These are phyloP conservation scores for Hypsopygia costalis DNA, from an alignment of 2,888 invertebrate species.

Conservation along the genomic window DNA sequence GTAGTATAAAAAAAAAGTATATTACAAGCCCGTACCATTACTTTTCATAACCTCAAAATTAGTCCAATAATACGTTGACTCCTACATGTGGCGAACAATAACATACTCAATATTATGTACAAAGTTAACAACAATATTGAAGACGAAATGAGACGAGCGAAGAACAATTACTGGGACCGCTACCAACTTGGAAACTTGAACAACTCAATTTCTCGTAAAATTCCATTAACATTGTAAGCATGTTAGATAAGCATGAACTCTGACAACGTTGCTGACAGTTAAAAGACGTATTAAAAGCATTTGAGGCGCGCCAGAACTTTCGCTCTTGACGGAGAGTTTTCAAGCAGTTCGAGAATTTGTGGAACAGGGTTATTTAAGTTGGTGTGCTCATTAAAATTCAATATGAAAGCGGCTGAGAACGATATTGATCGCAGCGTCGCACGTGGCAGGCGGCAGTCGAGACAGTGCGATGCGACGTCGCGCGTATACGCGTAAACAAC, in stretches of 20 bases:
- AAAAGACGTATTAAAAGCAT: constrained; percentile 46
- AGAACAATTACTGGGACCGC: constrained; percentile 31
- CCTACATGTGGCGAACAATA: too few relatives aligned
- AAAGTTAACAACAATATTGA: constrained; percentile 21
- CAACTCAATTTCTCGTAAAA: constrained; percentile 32
- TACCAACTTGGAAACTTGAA: constrained; percentile 27
- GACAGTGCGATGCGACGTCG: constrained; percentile 27
- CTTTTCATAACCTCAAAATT: too few relatives aligned
- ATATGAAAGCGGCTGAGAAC: constrained; percentile 40
- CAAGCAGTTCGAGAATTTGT: constrained; percentile 36
- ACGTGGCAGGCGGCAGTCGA: constrained; percentile 20
- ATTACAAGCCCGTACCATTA: too few relatives aligned
- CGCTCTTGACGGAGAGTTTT: constrained; percentile 24
- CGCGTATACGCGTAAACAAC: constrained; percentile 33
- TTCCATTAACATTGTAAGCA: constrained; percentile 40
- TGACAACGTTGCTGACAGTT: constrained; percentile 30
- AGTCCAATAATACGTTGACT: too few relatives aligned
- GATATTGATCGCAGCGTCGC: constrained; percentile 41
- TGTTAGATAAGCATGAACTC: constrained; percentile 40
- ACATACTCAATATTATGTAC: constrained; percentile 4
- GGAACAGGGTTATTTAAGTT: constrained; percentile 41
- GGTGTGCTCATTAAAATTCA: constrained; percentile 56
- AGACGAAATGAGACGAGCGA: constrained; percentile 23
- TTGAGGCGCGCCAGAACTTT: constrained; percentile 26
- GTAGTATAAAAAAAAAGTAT: too few relatives aligned